Evolutionary conservation across 2,888 invertebrate genomes (phyloP), one percentile per base, ranked within the genome.

Genomic region (Neoaliturus tenellus): DNA sequence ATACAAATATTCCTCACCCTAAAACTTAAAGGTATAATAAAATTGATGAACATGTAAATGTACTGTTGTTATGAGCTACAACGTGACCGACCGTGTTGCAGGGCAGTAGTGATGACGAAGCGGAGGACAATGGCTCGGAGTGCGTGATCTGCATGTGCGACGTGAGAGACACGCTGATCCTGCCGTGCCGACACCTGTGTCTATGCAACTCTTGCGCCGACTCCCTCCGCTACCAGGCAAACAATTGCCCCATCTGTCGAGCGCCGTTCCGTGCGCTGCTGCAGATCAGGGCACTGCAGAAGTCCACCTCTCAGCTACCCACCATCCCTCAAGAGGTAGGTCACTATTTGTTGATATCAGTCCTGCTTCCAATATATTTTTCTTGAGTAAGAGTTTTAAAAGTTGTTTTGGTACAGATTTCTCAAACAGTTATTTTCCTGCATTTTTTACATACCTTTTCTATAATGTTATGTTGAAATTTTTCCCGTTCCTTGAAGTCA

Each of bases 91-190:
- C n/a, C n/a, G n/a, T 67, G n/a, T n/a, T 84, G 83, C 91, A 89
- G 89, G 90, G 90, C 87, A 90, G 91, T n/a, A 93, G 93, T 3
- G 97, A 97, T 89, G 97, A 97, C 88, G 97, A 98, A 88, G 95
- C 96, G 0, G 98, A 98, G 89, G 98, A 98, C 89, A 97, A 97
- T 88, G 98, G 98, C 0, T 97, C 98, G 0, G 99, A 99, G 91
- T 99, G 99, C 91, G 99, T 99, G 48, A 99, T 99, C 89, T 99
- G 99, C 91, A 99, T 99, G 98, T 98, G 98, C 88, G 99, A 99
- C 90, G 96, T 98, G 23, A 93, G 99, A 3, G 99, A 99, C 91
- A 99, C 99, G 0, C 92, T 99, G 81, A 99, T 99, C 88, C 92
- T 99, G 88, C 99, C 99, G 0, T 99, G 99, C 90, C 93, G 98